A percentile compares a stretch with the other conserved stretches of the same genome.
Evolutionary conservation across 2,888 invertebrate genomes (phyloP).

Genomic region (Dusona sp.): DNA sequence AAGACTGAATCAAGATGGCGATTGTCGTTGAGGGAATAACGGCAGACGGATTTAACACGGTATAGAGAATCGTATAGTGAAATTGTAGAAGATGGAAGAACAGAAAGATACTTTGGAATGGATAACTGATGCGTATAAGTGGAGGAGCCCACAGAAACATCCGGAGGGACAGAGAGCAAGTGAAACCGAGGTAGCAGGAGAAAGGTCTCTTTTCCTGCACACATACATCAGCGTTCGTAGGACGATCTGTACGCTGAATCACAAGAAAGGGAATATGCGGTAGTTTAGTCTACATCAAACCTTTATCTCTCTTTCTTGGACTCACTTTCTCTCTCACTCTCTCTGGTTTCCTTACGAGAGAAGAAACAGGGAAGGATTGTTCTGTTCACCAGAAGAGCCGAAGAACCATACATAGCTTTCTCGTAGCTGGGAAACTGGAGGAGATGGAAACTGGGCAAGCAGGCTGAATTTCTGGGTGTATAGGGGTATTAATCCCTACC

Average conservation of each 20-base stretch:
- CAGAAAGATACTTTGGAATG: conserved; percentile 13
- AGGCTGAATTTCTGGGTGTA: conserved; percentile 79
- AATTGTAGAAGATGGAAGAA: conserved; percentile 6
- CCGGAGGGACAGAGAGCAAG: background rate
- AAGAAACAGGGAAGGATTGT: conserved; percentile 67
- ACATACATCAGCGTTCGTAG: conserved; percentile 30
- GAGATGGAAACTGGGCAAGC: conserved; percentile 45
- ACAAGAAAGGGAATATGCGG: conserved; percentile 65
- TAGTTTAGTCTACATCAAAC: conserved; percentile 52
- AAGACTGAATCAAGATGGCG: conserved; percentile 54
- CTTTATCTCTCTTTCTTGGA: conserved; percentile 32
- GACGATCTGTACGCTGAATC: conserved; percentile 60
- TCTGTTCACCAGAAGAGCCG: conserved; percentile 55
- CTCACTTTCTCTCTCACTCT: background rate
- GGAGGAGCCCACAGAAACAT: conserved; percentile 28
- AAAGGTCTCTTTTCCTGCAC: conserved; percentile 11
- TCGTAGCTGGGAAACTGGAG: conserved; percentile 53
- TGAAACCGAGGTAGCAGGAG: background rate
- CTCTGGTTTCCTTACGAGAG: conserved; percentile 51
- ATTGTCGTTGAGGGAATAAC: conserved; percentile 45
- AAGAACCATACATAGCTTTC: conserved; percentile 36
- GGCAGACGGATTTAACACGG: background rate
- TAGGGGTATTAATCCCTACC: conserved; percentile 85
- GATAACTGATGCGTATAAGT: conserved; percentile 5
- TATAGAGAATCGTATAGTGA: conserved; percentile 33